These are phyloP conservation scores for Lomographa bimaculata DNA, from an alignment of 2,888 invertebrate genomes.

Conservation along the genomic window DNA sequence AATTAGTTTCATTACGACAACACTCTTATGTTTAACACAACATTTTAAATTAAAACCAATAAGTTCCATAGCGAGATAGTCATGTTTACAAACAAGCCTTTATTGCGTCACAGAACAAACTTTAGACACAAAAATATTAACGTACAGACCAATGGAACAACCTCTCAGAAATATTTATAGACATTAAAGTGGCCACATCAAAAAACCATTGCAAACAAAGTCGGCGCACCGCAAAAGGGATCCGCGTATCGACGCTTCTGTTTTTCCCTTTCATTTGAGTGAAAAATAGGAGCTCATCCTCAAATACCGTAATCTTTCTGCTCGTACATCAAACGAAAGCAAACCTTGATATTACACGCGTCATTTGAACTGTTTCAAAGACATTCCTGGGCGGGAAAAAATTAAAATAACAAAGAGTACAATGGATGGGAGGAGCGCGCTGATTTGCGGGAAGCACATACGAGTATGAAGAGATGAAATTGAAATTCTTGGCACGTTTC, in stretches of 20 bases:
- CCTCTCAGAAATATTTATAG: slow-evolving; percentile 31
- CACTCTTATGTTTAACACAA: too few relatives aligned
- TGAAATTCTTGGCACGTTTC: slow-evolving; percentile 60
- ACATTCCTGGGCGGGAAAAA: slow-evolving; percentile 75
- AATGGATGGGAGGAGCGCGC: slow-evolving; percentile 50
- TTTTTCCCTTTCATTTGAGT: slow-evolving; percentile 58
- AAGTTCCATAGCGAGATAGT: too few relatives aligned
- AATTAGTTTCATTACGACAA: too few relatives aligned
- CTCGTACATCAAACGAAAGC: slow-evolving; percentile 70
- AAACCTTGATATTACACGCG: slow-evolving; percentile 79
- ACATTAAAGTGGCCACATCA: slow-evolving; percentile 54
- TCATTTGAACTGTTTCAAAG: slow-evolving; percentile 81
- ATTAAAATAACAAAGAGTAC: slow-evolving; percentile 77
- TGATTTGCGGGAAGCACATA: slow-evolving; percentile 54
- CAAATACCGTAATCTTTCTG: slow-evolving; percentile 71
- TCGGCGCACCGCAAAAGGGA: slow-evolving; percentile 61
- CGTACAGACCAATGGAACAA: too few relatives aligned
- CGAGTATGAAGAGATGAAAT: slow-evolving; percentile 54
- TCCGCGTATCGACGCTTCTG: slow-evolving; percentile 53
- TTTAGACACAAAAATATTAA: slow-evolving; percentile 14
- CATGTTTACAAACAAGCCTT: too few relatives aligned
- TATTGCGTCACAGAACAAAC: too few relatives aligned
- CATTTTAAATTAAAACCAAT: too few relatives aligned
- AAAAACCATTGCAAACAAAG: slow-evolving; percentile 53
- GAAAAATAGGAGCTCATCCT: slow-evolving; percentile 68